phyloP scores from a whole-genome alignment of 2,888 invertebrate genomes.

The Heliconius cydno region DNA sequence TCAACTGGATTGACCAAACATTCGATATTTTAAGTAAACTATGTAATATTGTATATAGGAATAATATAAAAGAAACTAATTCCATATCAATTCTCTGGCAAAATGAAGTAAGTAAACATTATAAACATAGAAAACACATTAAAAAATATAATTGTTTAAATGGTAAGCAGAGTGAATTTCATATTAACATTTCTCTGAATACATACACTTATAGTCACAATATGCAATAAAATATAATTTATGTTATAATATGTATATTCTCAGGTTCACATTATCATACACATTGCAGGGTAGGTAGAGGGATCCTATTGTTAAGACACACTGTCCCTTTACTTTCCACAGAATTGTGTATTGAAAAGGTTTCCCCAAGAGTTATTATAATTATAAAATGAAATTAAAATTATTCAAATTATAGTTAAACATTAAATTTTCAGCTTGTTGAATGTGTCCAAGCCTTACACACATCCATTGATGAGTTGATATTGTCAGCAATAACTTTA shows the following conservation, averaged over 20 bases:
- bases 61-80: conserved; percentile 60
- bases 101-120: conserved; percentile 58
- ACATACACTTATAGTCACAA: background rate
- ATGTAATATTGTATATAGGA: conserved; percentile 63
- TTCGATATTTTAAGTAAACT: conserved; percentile 72
- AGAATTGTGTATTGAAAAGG: too few species aligned
- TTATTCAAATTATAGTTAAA: too few species aligned
- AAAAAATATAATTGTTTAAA: background rate
- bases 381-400: too few species aligned
- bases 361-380: too few species aligned
- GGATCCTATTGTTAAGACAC: too few species aligned
- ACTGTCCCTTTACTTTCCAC: too few species aligned
- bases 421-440: conserved; percentile 61
- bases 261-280: too few species aligned
- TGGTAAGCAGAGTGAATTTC: too few species aligned
- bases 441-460: conserved; percentile 68
- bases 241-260: too few species aligned
- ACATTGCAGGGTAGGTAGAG: too few species aligned
- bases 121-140: background rate
- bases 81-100: conserved; percentile 62
- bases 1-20: conserved; percentile 79
- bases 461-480: conserved; percentile 70
- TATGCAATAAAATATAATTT: too few species aligned
- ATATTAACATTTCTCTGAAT: background rate
- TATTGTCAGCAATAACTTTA: conserved; percentile 75